Percentiles rank a stretch among this genome's conserved stretches.
These are phyloP conservation scores for Drosophila miranda DNA, from an alignment of 1,140 invertebrate genomes.

Conservation along the genomic window DNA sequence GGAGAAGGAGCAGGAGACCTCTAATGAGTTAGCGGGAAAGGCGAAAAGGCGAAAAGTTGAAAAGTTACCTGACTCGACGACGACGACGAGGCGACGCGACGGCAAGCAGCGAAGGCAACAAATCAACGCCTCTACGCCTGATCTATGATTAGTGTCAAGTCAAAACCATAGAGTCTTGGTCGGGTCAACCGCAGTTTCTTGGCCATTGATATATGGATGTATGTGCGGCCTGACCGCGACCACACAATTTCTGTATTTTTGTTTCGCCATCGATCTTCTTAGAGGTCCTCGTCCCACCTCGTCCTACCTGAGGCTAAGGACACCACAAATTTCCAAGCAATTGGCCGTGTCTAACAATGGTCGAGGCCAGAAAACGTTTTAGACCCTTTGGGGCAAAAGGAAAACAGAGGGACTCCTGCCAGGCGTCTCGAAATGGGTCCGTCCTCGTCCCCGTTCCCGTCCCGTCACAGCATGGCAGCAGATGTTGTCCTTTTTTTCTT, in stretches of 20 bases:
- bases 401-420: conserved; percentile 39
- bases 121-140: conserved; percentile 76
- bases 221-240: conserved; percentile 55
- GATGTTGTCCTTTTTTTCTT: conserved; percentile 48
- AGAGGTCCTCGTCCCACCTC: conserved; percentile 22
- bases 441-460: conserved; percentile 6
- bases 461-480: conserved; percentile 45
- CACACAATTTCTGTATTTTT: conserved; percentile 64
- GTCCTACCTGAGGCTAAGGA: conserved; percentile 42
- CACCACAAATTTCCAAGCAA: conserved; percentile 71
- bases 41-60: conserved; percentile 53
- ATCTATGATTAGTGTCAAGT: conserved; percentile 75
- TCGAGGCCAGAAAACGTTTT: conserved; percentile 8
- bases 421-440: conserved; percentile 54
- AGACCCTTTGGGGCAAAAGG: conserved; percentile 24
- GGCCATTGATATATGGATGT: conserved; percentile 55
- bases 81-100: background rate
- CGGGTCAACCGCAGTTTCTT: conserved; percentile 40
- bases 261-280: conserved; percentile 32
- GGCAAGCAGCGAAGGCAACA: conserved; percentile 23
- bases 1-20: conserved; percentile 11
- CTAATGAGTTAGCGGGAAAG: conserved; percentile 65
- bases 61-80: conserved; percentile 27
- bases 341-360: conserved; percentile 73
- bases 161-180: conserved; percentile 48